Conservation (phyloP, 2,888 invertebrate species). For the Pheosia tremula region DNA sequence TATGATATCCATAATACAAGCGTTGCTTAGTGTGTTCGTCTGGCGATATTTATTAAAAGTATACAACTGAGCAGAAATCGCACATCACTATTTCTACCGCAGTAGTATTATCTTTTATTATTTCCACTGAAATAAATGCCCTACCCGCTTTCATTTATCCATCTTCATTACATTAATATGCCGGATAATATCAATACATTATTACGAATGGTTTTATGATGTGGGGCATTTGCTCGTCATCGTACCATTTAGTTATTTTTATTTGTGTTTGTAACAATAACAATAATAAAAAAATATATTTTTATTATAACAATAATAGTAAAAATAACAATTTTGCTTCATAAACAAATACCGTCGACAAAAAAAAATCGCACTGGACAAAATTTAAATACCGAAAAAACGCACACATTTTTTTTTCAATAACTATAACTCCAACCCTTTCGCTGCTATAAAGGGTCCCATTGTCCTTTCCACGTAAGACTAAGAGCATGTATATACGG, state of each 20-base stretch:
- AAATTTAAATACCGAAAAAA: neutral
- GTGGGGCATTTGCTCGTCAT: slow-evolving; percentile 2
- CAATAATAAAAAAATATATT: too few relatives aligned
- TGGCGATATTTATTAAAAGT: neutral
- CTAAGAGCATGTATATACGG: slow-evolving; percentile 25
- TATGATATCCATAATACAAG: too few relatives aligned
- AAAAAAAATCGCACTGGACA: too few relatives aligned
- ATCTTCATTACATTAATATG: slow-evolving; percentile 39
- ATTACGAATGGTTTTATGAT: slow-evolving; percentile 18
- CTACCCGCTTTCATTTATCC: slow-evolving; percentile 22
- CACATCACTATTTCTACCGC: neutral
- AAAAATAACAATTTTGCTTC: too few relatives aligned
- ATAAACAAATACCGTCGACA: too few relatives aligned
- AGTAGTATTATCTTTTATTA: slow-evolving; percentile 28
- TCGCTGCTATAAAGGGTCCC: slow-evolving; percentile 17
- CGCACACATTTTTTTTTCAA: slow-evolving; percentile 8
- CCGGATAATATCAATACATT: slow-evolving; percentile 36
- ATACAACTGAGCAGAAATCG: neutral
- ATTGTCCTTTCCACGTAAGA: slow-evolving; percentile 28
- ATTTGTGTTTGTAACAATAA: neutral
- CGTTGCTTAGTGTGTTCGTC: too few relatives aligned
- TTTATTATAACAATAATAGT: neutral
- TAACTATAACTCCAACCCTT: slow-evolving; percentile 25
- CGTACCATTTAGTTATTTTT: slow-evolving; percentile 14
- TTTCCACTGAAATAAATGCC: slow-evolving; percentile 27